Conservation (phyloP, 2,888 invertebrate species). For the Trissolcus brochymenae region DNA sequence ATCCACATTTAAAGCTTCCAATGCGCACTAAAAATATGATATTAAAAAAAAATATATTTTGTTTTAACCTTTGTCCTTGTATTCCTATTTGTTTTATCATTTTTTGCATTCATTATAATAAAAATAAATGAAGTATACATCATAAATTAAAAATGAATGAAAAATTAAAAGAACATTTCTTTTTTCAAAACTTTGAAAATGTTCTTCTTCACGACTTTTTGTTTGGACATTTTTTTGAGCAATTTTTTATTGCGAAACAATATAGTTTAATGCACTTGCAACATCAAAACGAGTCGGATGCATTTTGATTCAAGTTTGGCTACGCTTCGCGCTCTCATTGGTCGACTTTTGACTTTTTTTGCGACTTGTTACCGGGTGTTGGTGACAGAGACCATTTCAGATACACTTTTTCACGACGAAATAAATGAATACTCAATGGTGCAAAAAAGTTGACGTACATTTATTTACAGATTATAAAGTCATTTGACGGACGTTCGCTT, state of each 20-base stretch:
- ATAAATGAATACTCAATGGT: slow-evolving; percentile 46
- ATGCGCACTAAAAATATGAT: no score
- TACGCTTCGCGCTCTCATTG: slow-evolving; percentile 21
- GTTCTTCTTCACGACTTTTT: slow-evolving; percentile 13
- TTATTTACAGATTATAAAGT: slow-evolving; percentile 50
- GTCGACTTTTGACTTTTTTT: slow-evolving; percentile 29
- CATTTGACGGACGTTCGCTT: slow-evolving; percentile 37
- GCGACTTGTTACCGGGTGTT: slow-evolving; percentile 37
- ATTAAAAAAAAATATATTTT: no score
- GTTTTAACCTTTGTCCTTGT: no score
- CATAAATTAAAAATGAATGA: slow-evolving; percentile 8
- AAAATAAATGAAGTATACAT: no score
- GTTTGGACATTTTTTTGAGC: not conserved
- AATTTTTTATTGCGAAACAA: no score
- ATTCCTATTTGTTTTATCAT: no score
- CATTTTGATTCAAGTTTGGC: slow-evolving; percentile 12
- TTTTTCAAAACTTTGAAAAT: not conserved
- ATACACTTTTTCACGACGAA: slow-evolving; percentile 22
- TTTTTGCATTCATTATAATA: no score
- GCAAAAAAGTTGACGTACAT: slow-evolving; percentile 37
- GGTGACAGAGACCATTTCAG: slow-evolving; percentile 41
- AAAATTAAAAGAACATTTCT: no score
- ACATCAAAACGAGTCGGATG: no score
- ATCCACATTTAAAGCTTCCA: no score
- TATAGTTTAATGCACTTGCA: no score